Conservation (phyloP, 2,888 invertebrate species). For the Volucella bombylans region DNA sequence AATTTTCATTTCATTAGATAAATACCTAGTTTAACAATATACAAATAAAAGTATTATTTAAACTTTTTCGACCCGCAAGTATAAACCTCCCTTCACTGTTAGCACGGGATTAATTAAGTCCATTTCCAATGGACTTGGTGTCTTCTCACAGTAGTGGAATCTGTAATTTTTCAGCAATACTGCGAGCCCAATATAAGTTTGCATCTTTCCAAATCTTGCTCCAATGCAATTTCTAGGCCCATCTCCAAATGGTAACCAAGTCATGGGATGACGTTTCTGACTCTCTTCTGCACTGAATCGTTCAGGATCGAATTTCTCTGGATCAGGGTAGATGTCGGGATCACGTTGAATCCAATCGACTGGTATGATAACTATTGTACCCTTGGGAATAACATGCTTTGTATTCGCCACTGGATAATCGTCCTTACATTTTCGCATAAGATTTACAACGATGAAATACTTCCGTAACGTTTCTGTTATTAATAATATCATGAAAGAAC, state of each 20-base stretch:
- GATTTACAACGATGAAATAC: slow-evolving; percentile 83
- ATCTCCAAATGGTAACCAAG: slow-evolving; percentile 77
- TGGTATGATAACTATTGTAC: slow-evolving; percentile 74
- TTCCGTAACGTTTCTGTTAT: slow-evolving; percentile 83
- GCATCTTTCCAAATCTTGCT: slow-evolving; percentile 72
- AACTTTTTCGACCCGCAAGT: slow-evolving; percentile 76
- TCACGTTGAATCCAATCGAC: slow-evolving; percentile 84
- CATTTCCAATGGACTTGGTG: slow-evolving; percentile 77
- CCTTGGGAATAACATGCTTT: slow-evolving; percentile 82
- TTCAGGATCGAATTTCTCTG: slow-evolving; percentile 85
- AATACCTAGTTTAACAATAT: too few relatives aligned
- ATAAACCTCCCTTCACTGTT: slow-evolving; percentile 77
- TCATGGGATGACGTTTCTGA: slow-evolving; percentile 81
- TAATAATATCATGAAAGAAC: background rate
- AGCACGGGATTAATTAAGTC: slow-evolving; percentile 71
- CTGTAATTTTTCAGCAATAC: slow-evolving; percentile 57
- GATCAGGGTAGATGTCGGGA: slow-evolving; percentile 80
- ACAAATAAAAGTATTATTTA: background rate
- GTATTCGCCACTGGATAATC: slow-evolving; percentile 83
- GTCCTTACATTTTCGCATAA: slow-evolving; percentile 83
- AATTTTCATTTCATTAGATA: too few relatives aligned
- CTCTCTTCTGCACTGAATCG: slow-evolving; percentile 84
- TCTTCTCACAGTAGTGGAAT: slow-evolving; percentile 75
- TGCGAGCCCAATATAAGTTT: slow-evolving; percentile 50
- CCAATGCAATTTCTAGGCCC: slow-evolving; percentile 64